A percentile compares a stretch with the other conserved stretches of the same genome.
Evolutionary conservation across 2,113 vertebrate genomes (phyloP).

Genomic region (Tautogolabrus adspersus): DNA sequence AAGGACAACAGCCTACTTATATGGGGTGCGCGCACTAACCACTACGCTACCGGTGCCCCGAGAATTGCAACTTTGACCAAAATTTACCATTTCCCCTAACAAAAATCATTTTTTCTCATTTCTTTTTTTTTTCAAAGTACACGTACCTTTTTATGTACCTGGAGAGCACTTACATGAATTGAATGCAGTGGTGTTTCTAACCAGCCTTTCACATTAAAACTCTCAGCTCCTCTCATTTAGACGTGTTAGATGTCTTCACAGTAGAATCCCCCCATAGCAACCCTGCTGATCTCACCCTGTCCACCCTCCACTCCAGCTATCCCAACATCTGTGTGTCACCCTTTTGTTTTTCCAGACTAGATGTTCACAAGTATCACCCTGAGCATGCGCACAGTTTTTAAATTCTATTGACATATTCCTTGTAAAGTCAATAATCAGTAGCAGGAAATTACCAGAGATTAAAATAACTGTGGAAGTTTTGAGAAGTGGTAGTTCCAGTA

Average conservation of each 20-base stretch:
- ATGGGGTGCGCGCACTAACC: too few relatives aligned
- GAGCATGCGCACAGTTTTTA: neutral
- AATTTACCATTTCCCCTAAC: too few relatives aligned
- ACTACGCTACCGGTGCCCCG: too few relatives aligned
- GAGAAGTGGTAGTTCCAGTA: neutral
- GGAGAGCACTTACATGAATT: too few relatives aligned
- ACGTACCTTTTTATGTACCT: too few relatives aligned
- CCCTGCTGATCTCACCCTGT: neutral
- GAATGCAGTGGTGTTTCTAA: neutral
- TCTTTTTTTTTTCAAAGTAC: too few relatives aligned
- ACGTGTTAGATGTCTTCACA: neutral
- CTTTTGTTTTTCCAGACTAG: conserved; percentile 2
- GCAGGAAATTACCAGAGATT: neutral
- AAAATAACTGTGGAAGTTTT: neutral
- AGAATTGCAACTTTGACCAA: too few relatives aligned
- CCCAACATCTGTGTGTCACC: conserved; percentile 7
- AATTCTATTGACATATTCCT: neutral
- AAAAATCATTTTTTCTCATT: too few relatives aligned
- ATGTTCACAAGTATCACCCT: conserved; percentile 47
- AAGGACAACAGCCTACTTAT: too few relatives aligned
- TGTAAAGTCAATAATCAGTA: neutral
- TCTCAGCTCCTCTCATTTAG: neutral
- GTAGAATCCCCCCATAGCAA: neutral
- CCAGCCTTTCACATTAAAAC: conserved; percentile 3
- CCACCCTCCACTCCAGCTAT: conserved; percentile 10